Conservation (phyloP, 2,113 vertebrate species). For the Nettapus auritus region DNA sequence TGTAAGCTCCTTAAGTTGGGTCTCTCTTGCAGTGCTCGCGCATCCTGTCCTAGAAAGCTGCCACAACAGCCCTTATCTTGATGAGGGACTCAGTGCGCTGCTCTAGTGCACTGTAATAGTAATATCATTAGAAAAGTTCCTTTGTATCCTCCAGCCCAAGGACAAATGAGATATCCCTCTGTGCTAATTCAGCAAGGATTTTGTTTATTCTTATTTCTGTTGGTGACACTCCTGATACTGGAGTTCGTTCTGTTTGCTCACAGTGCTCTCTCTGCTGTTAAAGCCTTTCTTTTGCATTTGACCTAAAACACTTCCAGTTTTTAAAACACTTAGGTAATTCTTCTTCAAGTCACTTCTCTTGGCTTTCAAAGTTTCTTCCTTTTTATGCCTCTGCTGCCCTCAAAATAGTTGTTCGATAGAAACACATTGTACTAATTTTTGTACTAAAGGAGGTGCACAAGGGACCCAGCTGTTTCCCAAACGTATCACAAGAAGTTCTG, state of each 20-base stretch:
- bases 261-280: not conserved
- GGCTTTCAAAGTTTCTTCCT: not conserved
- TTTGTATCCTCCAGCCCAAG: not conserved
- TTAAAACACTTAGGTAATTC: not conserved
- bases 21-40: not conserved
- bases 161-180: conserved; percentile 7
- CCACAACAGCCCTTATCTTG: not conserved
- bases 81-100: not conserved
- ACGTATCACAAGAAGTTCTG: not conserved
- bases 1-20: not conserved
- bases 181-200: conserved; percentile 24
- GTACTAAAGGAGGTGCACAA: not conserved
- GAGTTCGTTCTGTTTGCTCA: not conserved
- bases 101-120: not conserved
- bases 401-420: not conserved
- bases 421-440: not conserved
- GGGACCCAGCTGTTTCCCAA: not conserved
- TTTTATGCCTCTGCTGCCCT: not conserved
- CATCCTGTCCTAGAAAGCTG: not conserved
- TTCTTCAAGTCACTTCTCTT: not conserved
- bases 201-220: conserved; percentile 45
- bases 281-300: not conserved
- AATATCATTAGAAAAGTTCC: not conserved
- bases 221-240: not conserved
- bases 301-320: not conserved